phyloP scores from a whole-genome alignment of 2,888 invertebrate species.

The Oscheius sp. region DNA sequence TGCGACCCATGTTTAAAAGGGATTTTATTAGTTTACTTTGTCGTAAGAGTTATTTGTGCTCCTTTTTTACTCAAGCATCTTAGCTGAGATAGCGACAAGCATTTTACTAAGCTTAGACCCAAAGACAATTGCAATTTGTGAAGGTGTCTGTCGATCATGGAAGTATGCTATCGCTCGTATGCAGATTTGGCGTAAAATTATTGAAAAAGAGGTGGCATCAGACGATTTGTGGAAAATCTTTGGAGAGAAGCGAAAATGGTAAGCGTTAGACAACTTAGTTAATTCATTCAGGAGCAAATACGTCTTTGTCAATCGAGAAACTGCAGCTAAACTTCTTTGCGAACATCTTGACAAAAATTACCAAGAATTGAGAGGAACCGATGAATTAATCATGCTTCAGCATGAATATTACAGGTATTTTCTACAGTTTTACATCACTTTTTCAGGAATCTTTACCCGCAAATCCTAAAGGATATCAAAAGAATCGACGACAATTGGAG shows the following conservation, averaged over 20 bases:
- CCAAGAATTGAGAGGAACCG: slow-evolving; percentile 30
- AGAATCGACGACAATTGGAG: slow-evolving; percentile 98
- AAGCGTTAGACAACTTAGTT: no score
- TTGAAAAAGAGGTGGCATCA: slow-evolving; percentile 88
- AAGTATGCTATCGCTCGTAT: slow-evolving; percentile 93
- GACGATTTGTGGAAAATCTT: slow-evolving; percentile 95
- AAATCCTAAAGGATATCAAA: slow-evolving; percentile 83
- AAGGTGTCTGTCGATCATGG: slow-evolving; percentile 97
- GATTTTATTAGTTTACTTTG: no score
- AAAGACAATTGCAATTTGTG: slow-evolving; percentile 90
- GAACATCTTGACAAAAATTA: slow-evolving; percentile 34
- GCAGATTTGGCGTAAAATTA: slow-evolving; percentile 98
- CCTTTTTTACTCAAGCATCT: not conserved
- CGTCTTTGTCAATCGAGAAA: slow-evolving; percentile 88
- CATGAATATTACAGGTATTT: slow-evolving; percentile 89
- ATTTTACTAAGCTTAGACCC: slow-evolving; percentile 95
- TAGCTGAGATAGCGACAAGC: slow-evolving; percentile 93
- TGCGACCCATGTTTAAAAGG: no score
- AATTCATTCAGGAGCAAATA: slow-evolving; percentile 87
- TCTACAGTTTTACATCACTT: not conserved
- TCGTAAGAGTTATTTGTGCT: no score
- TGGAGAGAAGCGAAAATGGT: slow-evolving; percentile 95
- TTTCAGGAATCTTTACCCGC: slow-evolving; percentile 81
- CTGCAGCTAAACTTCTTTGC: slow-evolving; percentile 79
- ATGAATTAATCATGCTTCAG: slow-evolving; percentile 75